phyloP scores from a whole-genome alignment of 2,888 invertebrate species.

The Campoletis raptor region DNA sequence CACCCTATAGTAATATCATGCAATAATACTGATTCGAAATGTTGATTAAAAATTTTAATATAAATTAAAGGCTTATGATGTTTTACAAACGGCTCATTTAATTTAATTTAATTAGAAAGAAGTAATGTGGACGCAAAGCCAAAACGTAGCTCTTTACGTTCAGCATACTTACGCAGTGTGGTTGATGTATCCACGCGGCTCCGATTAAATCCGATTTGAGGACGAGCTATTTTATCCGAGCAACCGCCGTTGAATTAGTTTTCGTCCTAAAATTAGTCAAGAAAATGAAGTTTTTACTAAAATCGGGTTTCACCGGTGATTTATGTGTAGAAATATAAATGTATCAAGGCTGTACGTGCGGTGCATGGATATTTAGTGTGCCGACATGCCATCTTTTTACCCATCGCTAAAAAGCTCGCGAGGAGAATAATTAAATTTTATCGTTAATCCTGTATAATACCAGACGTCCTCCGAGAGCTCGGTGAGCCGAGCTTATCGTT shows the following conservation, averaged over 20 bases:
- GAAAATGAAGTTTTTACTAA: background rate
- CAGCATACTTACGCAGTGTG: no score
- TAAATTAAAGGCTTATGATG: no score
- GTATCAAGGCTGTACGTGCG: background rate
- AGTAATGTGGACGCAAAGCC: background rate
- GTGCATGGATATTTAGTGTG: slow-evolving; percentile 54
- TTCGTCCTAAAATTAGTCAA: background rate
- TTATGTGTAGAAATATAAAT: background rate
- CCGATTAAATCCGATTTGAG: background rate
- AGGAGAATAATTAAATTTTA: slow-evolving; percentile 67
- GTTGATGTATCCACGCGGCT: no score
- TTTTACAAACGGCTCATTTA: no score
- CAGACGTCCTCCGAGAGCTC: slow-evolving; percentile 56
- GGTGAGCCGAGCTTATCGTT: slow-evolving; percentile 55
- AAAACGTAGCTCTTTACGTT: background rate
- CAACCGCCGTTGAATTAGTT: no score
- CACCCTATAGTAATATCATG: no score
- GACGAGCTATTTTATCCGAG: background rate
- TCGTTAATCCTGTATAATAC: slow-evolving; percentile 66
- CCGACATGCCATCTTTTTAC: slow-evolving; percentile 55
- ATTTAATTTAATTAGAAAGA: background rate
- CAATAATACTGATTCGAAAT: no score
- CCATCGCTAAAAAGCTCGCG: slow-evolving; percentile 55
- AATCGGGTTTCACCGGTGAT: background rate
- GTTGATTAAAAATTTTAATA: no score